Evolutionary conservation across 2,888 invertebrate species (phyloP).

Genomic region (Macrophya alboannulata): DNA sequence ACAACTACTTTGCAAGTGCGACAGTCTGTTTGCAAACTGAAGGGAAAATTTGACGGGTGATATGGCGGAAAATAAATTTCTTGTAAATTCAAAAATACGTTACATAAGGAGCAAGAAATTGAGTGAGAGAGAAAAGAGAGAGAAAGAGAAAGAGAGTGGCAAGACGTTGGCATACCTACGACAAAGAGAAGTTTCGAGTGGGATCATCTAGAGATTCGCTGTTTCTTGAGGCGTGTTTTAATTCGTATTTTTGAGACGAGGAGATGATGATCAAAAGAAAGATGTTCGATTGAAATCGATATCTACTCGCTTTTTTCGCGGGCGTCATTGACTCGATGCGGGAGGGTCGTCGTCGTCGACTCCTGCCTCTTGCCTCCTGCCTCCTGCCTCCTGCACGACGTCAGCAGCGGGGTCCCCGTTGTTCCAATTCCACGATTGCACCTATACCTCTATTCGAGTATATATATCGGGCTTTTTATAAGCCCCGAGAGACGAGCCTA

Average conservation of each 20-base stretch:
- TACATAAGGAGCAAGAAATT: neutral
- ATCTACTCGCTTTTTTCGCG: slow-evolving; percentile 13
- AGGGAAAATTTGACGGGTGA: slow-evolving; percentile 25
- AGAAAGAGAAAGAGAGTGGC: neutral
- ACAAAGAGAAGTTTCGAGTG: slow-evolving; percentile 16
- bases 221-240: slow-evolving; percentile 41
- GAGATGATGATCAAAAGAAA: slow-evolving; percentile 53
- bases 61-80: neutral
- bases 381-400: neutral
- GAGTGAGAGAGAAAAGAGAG: neutral
- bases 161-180: slow-evolving; percentile 13
- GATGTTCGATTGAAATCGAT: slow-evolving; percentile 51
- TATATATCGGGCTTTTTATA: slow-evolving; percentile 31
- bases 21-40: slow-evolving; percentile 10
- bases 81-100: neutral
- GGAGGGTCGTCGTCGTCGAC: slow-evolving; percentile 14
- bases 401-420: slow-evolving; percentile 11
- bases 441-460: slow-evolving; percentile 19
- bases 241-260: slow-evolving; percentile 39
- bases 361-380: neutral
- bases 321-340: slow-evolving; percentile 32
- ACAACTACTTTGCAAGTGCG: slow-evolving; percentile 21
- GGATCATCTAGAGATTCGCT: slow-evolving; percentile 31
- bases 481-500: slow-evolving; percentile 44
- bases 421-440: slow-evolving; percentile 43